A percentile compares a stretch with the other conserved stretches of the same genome.
phyloP scores from a whole-genome alignment of 2,888 invertebrate genomes.

The Spodoptera picta region DNA sequence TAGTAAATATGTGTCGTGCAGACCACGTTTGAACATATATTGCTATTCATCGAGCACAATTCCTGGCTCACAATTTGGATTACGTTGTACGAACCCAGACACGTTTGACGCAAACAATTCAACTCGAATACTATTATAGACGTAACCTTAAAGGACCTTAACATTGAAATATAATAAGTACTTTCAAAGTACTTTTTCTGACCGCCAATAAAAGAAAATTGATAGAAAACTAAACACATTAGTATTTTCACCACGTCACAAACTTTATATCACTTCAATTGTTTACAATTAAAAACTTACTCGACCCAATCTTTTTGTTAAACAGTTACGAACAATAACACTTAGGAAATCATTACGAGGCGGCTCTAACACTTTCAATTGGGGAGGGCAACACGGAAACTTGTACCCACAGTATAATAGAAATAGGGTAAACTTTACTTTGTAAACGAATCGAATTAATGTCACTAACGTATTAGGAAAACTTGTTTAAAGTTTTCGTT shows the following conservation, averaged over 20 bases:
- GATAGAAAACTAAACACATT: too few relatives aligned
- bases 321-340: slow-evolving; percentile 37
- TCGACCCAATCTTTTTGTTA: slow-evolving; percentile 25
- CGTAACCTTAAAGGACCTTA: too few relatives aligned
- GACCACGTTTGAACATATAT: too few relatives aligned
- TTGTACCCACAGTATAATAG: slow-evolving; percentile 32
- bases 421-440: slow-evolving; percentile 34
- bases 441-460: slow-evolving; percentile 37
- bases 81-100: too few relatives aligned
- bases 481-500: slow-evolving; percentile 16
- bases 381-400: slow-evolving; percentile 29
- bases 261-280: slow-evolving; percentile 21
- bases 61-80: too few relatives aligned
- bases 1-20: too few relatives aligned
- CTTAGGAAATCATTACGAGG: slow-evolving; percentile 41
- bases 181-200: too few relatives aligned
- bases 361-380: slow-evolving; percentile 27
- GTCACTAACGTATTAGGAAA: slow-evolving; percentile 22
- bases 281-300: slow-evolving; percentile 11
- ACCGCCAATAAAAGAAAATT: too few relatives aligned
- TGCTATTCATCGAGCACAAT: too few relatives aligned
- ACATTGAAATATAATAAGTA: too few relatives aligned
- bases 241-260: background rate
- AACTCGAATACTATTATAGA: too few relatives aligned
- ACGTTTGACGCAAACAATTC: too few relatives aligned